These are phyloP conservation scores for Napeogenes sylphis DNA, from an alignment of 2,888 invertebrate genomes.

Conservation along the genomic window DNA sequence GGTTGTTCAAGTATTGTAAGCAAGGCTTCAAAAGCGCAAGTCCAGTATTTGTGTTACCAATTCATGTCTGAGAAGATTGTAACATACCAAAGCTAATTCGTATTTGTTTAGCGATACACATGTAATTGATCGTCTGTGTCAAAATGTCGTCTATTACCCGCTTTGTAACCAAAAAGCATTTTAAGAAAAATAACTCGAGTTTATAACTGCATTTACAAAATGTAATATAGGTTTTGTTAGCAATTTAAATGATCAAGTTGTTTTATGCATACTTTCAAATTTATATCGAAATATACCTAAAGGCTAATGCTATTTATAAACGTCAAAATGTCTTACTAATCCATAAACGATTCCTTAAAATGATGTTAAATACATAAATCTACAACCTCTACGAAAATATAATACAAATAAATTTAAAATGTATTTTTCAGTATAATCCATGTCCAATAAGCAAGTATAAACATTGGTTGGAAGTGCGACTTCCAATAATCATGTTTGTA, in stretches of 20 bases:
- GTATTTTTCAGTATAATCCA: conserved; percentile 25
- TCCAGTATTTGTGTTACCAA: conserved; percentile 59
- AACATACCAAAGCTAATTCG: conserved; percentile 48
- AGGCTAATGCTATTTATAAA: too few species aligned
- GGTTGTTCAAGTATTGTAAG: conserved; percentile 33
- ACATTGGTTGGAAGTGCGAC: conserved; percentile 61
- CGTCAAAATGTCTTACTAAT: too few species aligned
- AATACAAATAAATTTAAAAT: conserved; percentile 7
- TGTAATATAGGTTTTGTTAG: too few species aligned
- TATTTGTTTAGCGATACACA: conserved; percentile 69
- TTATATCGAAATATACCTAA: too few species aligned
- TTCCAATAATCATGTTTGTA: conserved; percentile 74
- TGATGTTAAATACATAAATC: too few species aligned
- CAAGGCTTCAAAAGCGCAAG: conserved; percentile 55
- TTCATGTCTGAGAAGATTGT: conserved; percentile 52
- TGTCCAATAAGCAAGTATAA: conserved; percentile 67
- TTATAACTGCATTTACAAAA: not conserved
- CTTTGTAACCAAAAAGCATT: conserved; percentile 15
- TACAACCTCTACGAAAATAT: too few species aligned
- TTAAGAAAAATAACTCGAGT: not conserved
- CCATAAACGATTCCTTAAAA: too few species aligned
- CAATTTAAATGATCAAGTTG: too few species aligned
- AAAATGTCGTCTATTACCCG: conserved; percentile 45
- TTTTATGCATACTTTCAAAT: too few species aligned
- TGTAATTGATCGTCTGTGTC: conserved; percentile 58